phyloP scores from a whole-genome alignment of 1,140 invertebrate species.

The Drosophila erecta region DNA sequence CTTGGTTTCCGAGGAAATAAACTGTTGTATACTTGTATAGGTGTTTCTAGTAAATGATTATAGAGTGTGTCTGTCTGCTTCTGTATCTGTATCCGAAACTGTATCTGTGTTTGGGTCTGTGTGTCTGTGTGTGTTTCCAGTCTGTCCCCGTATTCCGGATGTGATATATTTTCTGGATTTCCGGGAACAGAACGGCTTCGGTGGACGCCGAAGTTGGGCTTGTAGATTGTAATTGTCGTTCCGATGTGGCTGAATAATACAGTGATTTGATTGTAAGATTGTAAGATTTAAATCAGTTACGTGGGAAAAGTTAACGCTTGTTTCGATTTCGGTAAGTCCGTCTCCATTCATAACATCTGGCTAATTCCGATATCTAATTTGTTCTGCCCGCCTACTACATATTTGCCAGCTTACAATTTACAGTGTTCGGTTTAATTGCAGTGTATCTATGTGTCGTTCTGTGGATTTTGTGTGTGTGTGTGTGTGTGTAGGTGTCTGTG shows the following conservation, averaged over 20 bases:
- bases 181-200: conserved; percentile 23
- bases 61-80: conserved; percentile 43
- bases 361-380: conserved; percentile 49
- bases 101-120: conserved; percentile 30
- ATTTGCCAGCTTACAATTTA: conserved; percentile 75
- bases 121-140: conserved; percentile 19
- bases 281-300: conserved; percentile 65
- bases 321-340: conserved; percentile 44
- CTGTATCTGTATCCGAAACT: conserved; percentile 30
- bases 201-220: conserved; percentile 36
- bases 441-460: conserved; percentile 19
- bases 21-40: conserved; percentile 36
- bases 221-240: conserved; percentile 38
- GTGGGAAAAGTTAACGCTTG: conserved; percentile 80
- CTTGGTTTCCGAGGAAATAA: conserved; percentile 27
- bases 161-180: conserved; percentile 5
- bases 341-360: conserved; percentile 26
- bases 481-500: conserved; percentile 23
- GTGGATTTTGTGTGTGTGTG: conserved; percentile 19
- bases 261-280: conserved; percentile 58
- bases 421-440: conserved; percentile 41
- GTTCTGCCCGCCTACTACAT: conserved; percentile 36
- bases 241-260: conserved; percentile 66
- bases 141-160: conserved; percentile 11
- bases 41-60: conserved; percentile 49